These are phyloP conservation scores for Eumacrocentrus americanus DNA, from an alignment of 2,888 invertebrate species.

Conservation along the genomic window DNA sequence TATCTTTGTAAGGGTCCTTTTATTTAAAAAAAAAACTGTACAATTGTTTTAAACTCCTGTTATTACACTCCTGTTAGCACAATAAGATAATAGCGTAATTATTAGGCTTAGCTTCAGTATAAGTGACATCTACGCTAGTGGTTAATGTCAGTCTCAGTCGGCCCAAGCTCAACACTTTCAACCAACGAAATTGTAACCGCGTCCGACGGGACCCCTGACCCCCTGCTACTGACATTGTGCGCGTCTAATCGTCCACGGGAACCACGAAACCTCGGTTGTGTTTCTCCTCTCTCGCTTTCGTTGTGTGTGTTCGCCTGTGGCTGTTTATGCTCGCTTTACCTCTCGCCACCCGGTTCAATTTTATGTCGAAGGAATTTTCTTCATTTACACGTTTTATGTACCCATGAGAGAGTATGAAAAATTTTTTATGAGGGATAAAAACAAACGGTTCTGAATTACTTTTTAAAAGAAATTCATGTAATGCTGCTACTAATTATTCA, in stretches of 20 bases:
- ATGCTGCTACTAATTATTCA: no score
- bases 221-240: conserved; percentile 30
- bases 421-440: no score
- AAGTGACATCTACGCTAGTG: conserved; percentile 1
- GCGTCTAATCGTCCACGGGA: conserved; percentile 29
- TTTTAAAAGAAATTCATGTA: no score
- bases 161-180: conserved; percentile 1
- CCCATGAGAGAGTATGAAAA: no score
- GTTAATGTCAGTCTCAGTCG: conserved; percentile 18
- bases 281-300: conserved; percentile 6
- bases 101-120: conserved; percentile 1
- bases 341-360: background rate
- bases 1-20: no score
- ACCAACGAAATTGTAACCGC: conserved; percentile 8
- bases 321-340: background rate
- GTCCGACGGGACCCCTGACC: conserved; percentile 8
- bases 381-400: background rate
- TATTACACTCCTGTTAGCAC: conserved; percentile 5
- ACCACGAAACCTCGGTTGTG: conserved; percentile 19
- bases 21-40: no score
- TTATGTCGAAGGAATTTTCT: background rate
- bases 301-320: background rate
- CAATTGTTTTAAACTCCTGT: background rate
- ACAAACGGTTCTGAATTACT: no score
- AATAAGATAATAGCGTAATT: conserved; percentile 2